These are phyloP conservation scores for Eutolmus rufibarbis DNA, from an alignment of 2,888 invertebrate species.

Conservation along the genomic window DNA sequence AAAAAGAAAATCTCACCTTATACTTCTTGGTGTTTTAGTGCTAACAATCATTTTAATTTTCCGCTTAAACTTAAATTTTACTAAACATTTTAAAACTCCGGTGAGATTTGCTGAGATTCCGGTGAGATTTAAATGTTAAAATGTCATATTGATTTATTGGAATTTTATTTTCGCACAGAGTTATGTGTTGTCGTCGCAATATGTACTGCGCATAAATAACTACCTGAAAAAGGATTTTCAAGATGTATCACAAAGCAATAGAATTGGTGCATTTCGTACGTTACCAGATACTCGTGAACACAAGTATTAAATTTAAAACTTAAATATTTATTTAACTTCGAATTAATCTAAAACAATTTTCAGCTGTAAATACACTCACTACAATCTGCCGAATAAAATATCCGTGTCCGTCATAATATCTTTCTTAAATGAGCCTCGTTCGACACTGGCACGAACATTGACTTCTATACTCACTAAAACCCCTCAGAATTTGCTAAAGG, in stretches of 20 bases:
- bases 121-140: not conserved
- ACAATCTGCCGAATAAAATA: conserved; percentile 46
- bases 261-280: conserved; percentile 51
- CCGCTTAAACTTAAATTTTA: not conserved
- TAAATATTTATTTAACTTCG: not conserved
- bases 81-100: not conserved
- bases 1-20: not conserved
- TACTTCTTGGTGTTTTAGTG: not conserved
- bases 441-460: conserved; percentile 56
- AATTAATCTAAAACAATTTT: conserved; percentile 5
- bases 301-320: conserved; percentile 50
- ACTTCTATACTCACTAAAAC: conserved; percentile 54
- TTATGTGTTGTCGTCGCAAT: not conserved
- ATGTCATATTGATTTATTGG: not conserved
- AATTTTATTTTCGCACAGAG: not conserved
- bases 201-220: not conserved
- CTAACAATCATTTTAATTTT: not conserved
- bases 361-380: conserved; percentile 52
- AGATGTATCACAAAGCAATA: not conserved
- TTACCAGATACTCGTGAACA: conserved; percentile 55
- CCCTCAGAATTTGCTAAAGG: conserved; percentile 53
- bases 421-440: conserved; percentile 57
- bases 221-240: not conserved
- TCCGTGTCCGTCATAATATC: conserved; percentile 56
- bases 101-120: not conserved